Evolutionary conservation across 1,140 invertebrate species (phyloP), one percentile per base, ranked within the genome.

Genomic region (Diorhabda elongata): DNA sequence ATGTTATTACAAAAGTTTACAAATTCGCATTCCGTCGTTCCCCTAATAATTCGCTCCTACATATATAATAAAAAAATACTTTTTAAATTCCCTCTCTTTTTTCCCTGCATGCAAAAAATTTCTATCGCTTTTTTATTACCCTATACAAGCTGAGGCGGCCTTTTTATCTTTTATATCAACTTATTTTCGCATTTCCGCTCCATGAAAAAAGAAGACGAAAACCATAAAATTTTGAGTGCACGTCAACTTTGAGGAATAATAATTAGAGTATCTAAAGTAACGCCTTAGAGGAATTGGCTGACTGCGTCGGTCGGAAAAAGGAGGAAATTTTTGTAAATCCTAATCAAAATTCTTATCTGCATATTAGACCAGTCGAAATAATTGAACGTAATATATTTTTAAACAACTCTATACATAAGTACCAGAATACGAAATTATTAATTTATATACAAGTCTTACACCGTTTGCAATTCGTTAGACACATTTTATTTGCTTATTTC

Each of bases 151-250:
- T 11, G 44, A 11, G 43, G 61, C 61, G 61, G 61, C 44, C 43
- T 62, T 62, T 62, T 62, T 44, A 44, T 44, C 44, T 62, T 62
- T 62, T 62, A 62, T 62, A 62, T 42, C 44, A 62, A 62, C 42
- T 62, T 62, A 62, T 62, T 62, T 62, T 62, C 61, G 61, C 61
- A 62, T 62, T 62, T 62, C 61, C 61, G 61, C 61, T 7, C 44
- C 43, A 3, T 44, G 44, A 44, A 62, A 62, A 62, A 52, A 52
- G 47, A 52, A 52, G 47, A 52, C 47, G 61, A 44, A 62, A 44
- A 62, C 42, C 44, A 43, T 62, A 62, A 62, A 62, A 62, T 44
- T 62, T 62, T 62, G 61, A 62, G 61, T 62, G 61, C 61, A 62
- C 61, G 61, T 62, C 61, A 62, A 62, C 61, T 62, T 44, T 26